Percentiles rank a stretch among this genome's conserved stretches.
These are phyloP conservation scores for Pandemis corylana DNA, from an alignment of 2,888 invertebrate genomes.

Conservation along the genomic window DNA sequence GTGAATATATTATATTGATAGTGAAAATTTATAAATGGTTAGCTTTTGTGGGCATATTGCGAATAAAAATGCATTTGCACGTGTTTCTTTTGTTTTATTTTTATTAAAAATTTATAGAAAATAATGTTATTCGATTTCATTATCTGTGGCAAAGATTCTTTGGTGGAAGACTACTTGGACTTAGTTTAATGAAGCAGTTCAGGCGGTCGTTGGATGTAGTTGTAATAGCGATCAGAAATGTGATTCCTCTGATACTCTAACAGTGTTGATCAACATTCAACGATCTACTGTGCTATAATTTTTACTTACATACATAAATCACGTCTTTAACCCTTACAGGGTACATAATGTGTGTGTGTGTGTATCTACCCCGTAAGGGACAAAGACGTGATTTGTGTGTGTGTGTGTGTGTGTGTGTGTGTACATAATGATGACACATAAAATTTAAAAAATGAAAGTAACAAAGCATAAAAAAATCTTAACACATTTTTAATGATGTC, in stretches of 20 bases:
- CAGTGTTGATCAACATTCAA: too few species aligned
- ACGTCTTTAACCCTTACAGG: too few species aligned
- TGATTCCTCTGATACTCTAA: too few species aligned
- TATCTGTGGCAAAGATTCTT: constrained; percentile 17
- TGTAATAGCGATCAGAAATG: not conserved
- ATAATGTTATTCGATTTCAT: constrained; percentile 19
- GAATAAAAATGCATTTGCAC: constrained; percentile 80
- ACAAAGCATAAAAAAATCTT: not conserved
- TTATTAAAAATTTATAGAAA: constrained; percentile 40
- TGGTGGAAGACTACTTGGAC: not conserved
- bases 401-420: too few species aligned
- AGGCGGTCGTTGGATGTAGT: not conserved
- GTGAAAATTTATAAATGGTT: constrained; percentile 77
- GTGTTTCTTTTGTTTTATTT: constrained; percentile 64
- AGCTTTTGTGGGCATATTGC: constrained; percentile 84
- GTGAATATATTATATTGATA: constrained; percentile 76
- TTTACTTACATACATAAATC: too few species aligned
- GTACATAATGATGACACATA: not conserved
- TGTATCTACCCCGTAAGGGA: too few species aligned
- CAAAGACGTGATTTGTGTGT: too few species aligned
- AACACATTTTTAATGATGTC: not conserved
- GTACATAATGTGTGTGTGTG: too few species aligned
- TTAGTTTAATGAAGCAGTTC: not conserved
- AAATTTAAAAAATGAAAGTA: not conserved
- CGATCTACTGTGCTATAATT: too few species aligned